Base-by-base conservation (phyloP, 2,888 invertebrate genomes). In the Diarsia rubi region DNA sequence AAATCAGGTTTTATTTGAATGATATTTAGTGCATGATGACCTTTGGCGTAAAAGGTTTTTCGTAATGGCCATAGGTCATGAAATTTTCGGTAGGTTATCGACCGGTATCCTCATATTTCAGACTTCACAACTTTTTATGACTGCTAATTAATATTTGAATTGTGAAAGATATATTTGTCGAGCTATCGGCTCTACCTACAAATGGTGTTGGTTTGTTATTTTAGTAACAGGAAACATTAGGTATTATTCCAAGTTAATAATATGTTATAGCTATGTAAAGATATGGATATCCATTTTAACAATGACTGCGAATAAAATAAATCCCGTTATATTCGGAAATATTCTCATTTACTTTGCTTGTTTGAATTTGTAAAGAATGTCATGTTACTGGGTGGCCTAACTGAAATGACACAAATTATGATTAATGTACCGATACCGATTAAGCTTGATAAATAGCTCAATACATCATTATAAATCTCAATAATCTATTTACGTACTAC, bases 361-460 rank as follows among this genome's bases (percentile, higher is more conserved):
- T 31, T 24, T 27, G n/a, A 62, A 31, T 77, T 42, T 21, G 16
- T 76, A n/a, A 54, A 47, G 14, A 62, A 70, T 44, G 21, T 4
- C 24, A 16, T 21, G 31, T 60, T 42, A 31, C 52, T 54, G 60
- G 60, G 79, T 66, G 42, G 54, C 31, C 42, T 66, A 62, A 21
- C 66, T 27, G 1, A 57, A 62, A 19, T 57, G 44, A 62, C 62
- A 81, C 47, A 54, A 63, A 63, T 54, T 62, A 67, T 69, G 70
- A 79, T 67, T 14, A 52, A 79, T 64, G 5, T 27, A 67, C 42
- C 3, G 9, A n/a, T n/a, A n/a, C n/a, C n/a, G n/a, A n/a, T n/a
- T n/a, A n/a, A 76, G 67, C 54, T 27, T 67, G 54, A 81, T 68
- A 71, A 68, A 68, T 57, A 75, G n/a, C 37, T 69, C n/a, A 24